Percentiles rank a stretch among this genome's conserved stretches.
These are phyloP conservation scores for Pachyuromys duprasi DNA, from an alignment of 2,797 vertebrate genomes.

Conservation along the genomic window DNA sequence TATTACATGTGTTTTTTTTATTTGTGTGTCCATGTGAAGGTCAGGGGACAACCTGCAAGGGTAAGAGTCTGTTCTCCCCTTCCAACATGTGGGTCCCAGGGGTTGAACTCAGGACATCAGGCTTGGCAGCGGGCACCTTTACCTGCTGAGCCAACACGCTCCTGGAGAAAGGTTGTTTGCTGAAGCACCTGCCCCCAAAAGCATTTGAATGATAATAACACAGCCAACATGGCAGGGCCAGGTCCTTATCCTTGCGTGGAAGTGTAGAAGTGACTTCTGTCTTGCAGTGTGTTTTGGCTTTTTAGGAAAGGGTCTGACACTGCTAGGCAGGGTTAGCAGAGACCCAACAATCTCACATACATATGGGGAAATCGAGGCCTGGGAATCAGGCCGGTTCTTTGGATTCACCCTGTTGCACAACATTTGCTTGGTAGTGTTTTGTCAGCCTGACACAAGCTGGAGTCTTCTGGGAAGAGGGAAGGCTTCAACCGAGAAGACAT, in stretches of 20 bases:
- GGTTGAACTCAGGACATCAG: background rate
- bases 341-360: background rate
- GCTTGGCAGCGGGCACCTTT: background rate
- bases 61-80: background rate
- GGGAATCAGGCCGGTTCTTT: background rate
- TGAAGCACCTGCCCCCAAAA: background rate
- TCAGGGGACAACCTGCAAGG: background rate
- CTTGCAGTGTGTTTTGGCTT: background rate
- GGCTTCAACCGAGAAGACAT: background rate
- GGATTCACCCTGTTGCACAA: background rate
- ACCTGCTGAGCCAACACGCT: background rate
- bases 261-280: background rate
- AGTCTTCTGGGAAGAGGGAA: background rate
- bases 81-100: background rate
- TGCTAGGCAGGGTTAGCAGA: background rate
- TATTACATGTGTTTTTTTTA: background rate
- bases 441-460: background rate
- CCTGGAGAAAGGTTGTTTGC: background rate
- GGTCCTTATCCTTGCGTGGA: background rate
- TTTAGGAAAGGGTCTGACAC: background rate
- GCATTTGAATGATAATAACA: fast-evolving
- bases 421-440: background rate
- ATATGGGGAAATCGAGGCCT: background rate
- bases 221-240: background rate
- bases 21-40: background rate